Evolutionary conservation across 2,797 vertebrate genomes (phyloP), one percentile per base, ranked within the genome.

Genomic region (Sphenodon punctatus): DNA sequence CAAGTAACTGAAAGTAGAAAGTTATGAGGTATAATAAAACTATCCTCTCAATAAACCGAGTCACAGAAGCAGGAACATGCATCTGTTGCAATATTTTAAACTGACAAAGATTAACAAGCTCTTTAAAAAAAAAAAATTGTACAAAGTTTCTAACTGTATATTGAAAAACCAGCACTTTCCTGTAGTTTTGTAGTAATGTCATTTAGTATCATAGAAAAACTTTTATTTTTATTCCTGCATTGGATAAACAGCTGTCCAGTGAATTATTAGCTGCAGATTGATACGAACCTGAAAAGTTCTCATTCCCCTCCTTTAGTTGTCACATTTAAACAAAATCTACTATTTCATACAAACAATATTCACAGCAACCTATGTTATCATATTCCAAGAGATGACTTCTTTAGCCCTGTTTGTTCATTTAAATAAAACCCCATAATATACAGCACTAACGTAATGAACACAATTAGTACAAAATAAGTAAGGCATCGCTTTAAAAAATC

Each of bases 401-500:
- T 88, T 95, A 96, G 95, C 95, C 96, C 96, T 96, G 94, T 95
- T 88, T 84, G 66, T 75, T 94, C 88, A 59, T 84, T 93, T 93
- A 88, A 92, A 88, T 82, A 90, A 78, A 82, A 85, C 8, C 75
- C 86, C 78, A n/a, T 76, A 92, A 94, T 87, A 94, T 94, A 94
- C 85, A 75, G 92, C 93, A 95, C 91, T 90, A 85, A 88, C 88
- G 94, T 86, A 93, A 88, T 80, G 82, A 80, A 94, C 84, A 92
- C 78, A 88, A 93, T 93, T 85, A 75, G 91, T 95, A 96, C 75
- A 95, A 96, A 96, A 94, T 95, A 86, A 95, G 94, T 99, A 99
- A 99, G 98, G 98, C 98, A 98, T 97, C 95, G 67, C 83, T 95
- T 94, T 94, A 85, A 93, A 90, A 95, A 94, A 93, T 96, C 97